Evolutionary conservation across 1,140 invertebrate species (phyloP).

Genomic region (Pristionchus pacificus): DNA sequence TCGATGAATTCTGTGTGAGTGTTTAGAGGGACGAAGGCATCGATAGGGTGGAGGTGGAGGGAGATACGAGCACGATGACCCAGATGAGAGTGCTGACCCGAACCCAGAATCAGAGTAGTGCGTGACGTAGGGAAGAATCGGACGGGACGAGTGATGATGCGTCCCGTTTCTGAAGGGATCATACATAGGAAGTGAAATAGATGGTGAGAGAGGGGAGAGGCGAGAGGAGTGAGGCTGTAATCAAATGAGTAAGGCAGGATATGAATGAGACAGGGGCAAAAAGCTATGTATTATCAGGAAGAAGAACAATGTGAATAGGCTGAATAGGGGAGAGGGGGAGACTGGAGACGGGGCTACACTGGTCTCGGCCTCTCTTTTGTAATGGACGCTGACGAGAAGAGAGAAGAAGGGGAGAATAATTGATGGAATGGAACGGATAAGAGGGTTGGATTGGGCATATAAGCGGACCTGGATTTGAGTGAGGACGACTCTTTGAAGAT

Average conservation of each 20-base stretch:
- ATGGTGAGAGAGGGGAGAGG: too few relatives aligned
- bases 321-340: too few relatives aligned
- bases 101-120: conserved; percentile 52
- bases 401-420: too few relatives aligned
- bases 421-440: too few relatives aligned
- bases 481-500: background rate
- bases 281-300: too few relatives aligned
- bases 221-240: background rate
- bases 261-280: conserved; percentile 11
- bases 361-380: too few relatives aligned
- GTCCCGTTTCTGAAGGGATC: conserved; percentile 34
- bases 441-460: too few relatives aligned
- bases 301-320: too few relatives aligned
- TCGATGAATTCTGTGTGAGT: conserved; percentile 47
- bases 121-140: conserved; percentile 44
- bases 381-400: too few relatives aligned
- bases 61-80: conserved; percentile 44
- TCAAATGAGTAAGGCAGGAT: conserved; percentile 3
- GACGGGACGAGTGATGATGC: conserved; percentile 35
- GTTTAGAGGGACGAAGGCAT: conserved; percentile 35
- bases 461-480: conserved; percentile 1
- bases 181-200: background rate
- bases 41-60: conserved; percentile 48
- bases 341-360: too few relatives aligned
- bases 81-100: conserved; percentile 41